phyloP scores from a whole-genome alignment of 2,888 invertebrate species.

The Drosophila ezoana region DNA sequence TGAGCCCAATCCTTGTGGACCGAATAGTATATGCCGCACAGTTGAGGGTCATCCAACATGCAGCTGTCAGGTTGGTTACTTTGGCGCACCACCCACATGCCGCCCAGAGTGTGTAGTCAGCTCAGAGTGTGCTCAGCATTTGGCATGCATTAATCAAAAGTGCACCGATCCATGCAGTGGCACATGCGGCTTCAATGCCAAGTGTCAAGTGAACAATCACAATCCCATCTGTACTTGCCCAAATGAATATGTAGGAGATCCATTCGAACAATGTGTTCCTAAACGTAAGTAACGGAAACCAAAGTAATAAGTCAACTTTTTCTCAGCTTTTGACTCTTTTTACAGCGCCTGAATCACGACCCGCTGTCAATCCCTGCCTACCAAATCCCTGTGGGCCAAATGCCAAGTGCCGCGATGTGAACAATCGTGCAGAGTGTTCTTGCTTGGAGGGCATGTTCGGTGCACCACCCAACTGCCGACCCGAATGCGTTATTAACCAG shows the following conservation, averaged over 20 bases:
- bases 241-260: constrained; percentile 90
- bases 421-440: constrained; percentile 90
- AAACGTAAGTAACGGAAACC: constrained; percentile 77
- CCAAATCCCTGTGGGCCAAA: constrained; percentile 92
- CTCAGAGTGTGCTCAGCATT: constrained; percentile 90
- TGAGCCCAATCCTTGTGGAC: constrained; percentile 91
- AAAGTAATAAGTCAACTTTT: background rate
- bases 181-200: constrained; percentile 91
- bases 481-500: constrained; percentile 90
- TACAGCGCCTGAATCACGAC: constrained; percentile 85
- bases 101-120: constrained; percentile 92
- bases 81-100: constrained; percentile 91
- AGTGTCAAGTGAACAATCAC: constrained; percentile 92
- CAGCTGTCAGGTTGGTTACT: constrained; percentile 90
- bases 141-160: constrained; percentile 91
- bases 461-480: constrained; percentile 91
- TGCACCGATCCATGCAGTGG: constrained; percentile 92
- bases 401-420: constrained; percentile 89
- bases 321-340: background rate
- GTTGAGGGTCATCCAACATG: constrained; percentile 91
- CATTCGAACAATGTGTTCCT: constrained; percentile 89
- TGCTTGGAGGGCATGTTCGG: constrained; percentile 91
- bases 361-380: constrained; percentile 87
- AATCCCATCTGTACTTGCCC: constrained; percentile 92
- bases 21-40: constrained; percentile 90